Evolutionary conservation across 2,113 vertebrate genomes (phyloP).

Genomic region (Odontesthes bonariensis): DNA sequence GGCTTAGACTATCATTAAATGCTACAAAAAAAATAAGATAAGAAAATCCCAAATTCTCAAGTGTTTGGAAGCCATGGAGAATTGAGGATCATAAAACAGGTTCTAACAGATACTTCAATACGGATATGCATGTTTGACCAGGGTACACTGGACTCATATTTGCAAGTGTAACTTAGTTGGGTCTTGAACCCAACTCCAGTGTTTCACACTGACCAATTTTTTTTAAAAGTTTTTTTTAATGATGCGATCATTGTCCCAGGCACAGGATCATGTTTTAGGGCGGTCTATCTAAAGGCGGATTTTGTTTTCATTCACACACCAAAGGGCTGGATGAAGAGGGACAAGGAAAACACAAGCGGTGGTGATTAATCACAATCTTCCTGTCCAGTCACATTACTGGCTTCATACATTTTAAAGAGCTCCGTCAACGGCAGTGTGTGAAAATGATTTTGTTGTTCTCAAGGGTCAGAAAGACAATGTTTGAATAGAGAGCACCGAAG

Average conservation of each 20-base stretch:
- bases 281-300: neutral
- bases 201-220: neutral
- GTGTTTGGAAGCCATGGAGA: no score
- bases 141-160: no score
- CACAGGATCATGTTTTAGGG: neutral
- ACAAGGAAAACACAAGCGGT: constrained; percentile 1
- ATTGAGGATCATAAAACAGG: no score
- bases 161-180: neutral
- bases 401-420: constrained; percentile 44
- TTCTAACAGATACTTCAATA: no score
- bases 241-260: no score
- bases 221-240: no score
- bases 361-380: constrained; percentile 29
- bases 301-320: neutral
- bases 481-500: neutral
- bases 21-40: neutral
- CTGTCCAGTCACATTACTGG: neutral
- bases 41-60: no score
- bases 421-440: neutral
- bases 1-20: no score
- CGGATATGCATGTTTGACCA: no score
- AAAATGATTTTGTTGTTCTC: neutral
- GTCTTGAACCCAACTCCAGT: no score
- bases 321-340: constrained; percentile 1
- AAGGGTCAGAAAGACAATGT: neutral